These are phyloP conservation scores for Gadus macrocephalus DNA, from an alignment of 2,113 vertebrate species.

Conservation along the genomic window DNA sequence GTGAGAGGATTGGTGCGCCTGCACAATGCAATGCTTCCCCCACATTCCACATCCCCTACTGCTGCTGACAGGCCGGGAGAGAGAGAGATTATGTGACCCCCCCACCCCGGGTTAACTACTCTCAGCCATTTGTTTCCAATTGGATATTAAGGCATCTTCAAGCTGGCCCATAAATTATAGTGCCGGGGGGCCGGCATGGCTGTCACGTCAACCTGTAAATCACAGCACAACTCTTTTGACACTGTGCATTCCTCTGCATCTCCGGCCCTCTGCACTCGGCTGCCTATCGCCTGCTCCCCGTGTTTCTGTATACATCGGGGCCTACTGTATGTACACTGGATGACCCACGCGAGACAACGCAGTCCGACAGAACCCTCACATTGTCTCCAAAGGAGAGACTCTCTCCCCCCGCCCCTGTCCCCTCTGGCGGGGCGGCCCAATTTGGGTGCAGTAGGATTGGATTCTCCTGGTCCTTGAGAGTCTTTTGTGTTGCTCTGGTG, in stretches of 20 bases:
- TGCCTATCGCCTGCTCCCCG: not conserved
- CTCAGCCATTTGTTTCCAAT: slow-evolving; percentile 70
- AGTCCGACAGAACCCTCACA: no score
- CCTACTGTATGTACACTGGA: not conserved
- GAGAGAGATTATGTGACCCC: slow-evolving; percentile 53
- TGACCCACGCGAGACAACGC: no score
- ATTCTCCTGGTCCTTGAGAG: slow-evolving; percentile 59
- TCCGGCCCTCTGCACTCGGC: not conserved
- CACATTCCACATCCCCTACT: slow-evolving; percentile 64
- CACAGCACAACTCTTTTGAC: slow-evolving; percentile 52
- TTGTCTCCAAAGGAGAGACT: not conserved
- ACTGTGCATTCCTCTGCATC: slow-evolving; percentile 57
- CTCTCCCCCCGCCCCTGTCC: not conserved
- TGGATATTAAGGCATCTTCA: slow-evolving; percentile 64
- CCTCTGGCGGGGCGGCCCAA: not conserved
- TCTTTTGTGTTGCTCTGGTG: slow-evolving; percentile 37
- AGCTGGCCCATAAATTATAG: slow-evolving; percentile 61
- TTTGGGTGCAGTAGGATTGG: slow-evolving; percentile 39
- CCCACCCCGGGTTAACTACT: slow-evolving; percentile 69
- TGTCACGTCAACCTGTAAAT: slow-evolving; percentile 59
- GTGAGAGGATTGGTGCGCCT: slow-evolving; percentile 43
- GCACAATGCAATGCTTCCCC: slow-evolving; percentile 58
- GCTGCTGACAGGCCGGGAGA: slow-evolving; percentile 32
- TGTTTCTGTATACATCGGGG: not conserved
- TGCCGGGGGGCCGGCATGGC: slow-evolving; percentile 18